Conservation (phyloP, 92 coral and sea anemone genomes). For the Umimayanthus chanpuru region DNA sequence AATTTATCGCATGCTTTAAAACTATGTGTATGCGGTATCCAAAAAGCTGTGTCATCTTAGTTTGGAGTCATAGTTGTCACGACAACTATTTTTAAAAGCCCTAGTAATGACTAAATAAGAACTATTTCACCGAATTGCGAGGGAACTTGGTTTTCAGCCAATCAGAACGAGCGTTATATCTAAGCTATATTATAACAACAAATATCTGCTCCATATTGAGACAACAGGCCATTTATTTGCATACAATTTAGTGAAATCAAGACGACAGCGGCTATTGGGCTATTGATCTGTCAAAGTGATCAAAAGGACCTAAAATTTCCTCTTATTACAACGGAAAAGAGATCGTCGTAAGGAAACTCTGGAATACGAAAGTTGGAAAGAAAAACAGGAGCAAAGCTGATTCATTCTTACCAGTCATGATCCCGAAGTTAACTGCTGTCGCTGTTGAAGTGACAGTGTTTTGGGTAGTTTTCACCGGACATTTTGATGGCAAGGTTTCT, state of each 20-base stretch:
- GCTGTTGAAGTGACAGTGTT: background rate
- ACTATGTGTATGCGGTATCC: too few relatives aligned
- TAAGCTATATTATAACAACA: background rate
- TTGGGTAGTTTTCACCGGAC: background rate
- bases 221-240: background rate
- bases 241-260: background rate
- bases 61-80: too few relatives aligned
- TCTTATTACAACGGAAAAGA: background rate
- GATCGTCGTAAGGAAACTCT: too few relatives aligned
- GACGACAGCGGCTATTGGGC: background rate
- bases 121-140: too few relatives aligned
- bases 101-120: too few relatives aligned
- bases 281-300: background rate
- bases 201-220: background rate
- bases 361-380: background rate
- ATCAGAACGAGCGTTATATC: background rate
- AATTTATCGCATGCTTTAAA: too few relatives aligned
- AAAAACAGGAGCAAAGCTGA: background rate
- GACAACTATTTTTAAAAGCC: too few relatives aligned
- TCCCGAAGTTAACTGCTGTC: background rate
- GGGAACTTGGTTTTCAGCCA: background rate
- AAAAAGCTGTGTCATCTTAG: too few relatives aligned
- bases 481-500: conserved; percentile 2
- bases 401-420: background rate
- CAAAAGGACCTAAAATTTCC: background rate